Evolutionary conservation across 2,797 vertebrate species (phyloP), one percentile per base, ranked within the genome.

Genomic region (Dendrocincla fuliginosa): DNA sequence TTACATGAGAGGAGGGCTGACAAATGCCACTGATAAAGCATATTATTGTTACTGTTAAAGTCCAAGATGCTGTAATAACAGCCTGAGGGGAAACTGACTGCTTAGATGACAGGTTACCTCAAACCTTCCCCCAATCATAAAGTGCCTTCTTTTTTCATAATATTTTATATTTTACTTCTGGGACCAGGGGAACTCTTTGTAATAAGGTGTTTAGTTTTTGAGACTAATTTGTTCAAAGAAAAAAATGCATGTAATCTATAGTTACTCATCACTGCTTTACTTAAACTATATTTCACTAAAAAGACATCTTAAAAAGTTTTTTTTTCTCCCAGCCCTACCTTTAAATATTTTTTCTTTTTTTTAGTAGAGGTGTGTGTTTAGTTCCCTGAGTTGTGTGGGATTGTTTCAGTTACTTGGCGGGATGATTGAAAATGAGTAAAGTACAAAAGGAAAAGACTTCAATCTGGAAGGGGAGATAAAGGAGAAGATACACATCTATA

Each of bases 11-110:
- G 64, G 37, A 93, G 22, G 53, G 60, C 65, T 94, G 85, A 91
- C 28, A 92, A 86, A 90, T 82, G 61, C 27, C 50, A 44, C 50
- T 23, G 11, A 87, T 82, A 91, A 92, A 87, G 61, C 59, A 46
- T 78, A 8, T 68, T 89, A 87, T 42, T 86, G 57, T 56, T 95
- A 73, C 57, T 78, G 28, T 68, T 93, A 56, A 64, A 92, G 69
- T 63, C 78, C 74, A 68, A 84, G 89, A 85, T 3, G 3, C 71
- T 89, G 56, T 90, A 94, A 77, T 86, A 88, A 82, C 42, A 76
- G 55, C 28, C 37, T 77, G 50, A 94, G 69, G 92, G 82, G 24
- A 87, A 53, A 63, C 11, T 71, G n/a, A 47, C 53, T 84, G 37
- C 52, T 92, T 89, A 67, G 89, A 71, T 92, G 60, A 90, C 47